Base-by-base conservation (phyloP, 1,140 invertebrate genomes). In the Temnothorax longispinosus region DNA sequence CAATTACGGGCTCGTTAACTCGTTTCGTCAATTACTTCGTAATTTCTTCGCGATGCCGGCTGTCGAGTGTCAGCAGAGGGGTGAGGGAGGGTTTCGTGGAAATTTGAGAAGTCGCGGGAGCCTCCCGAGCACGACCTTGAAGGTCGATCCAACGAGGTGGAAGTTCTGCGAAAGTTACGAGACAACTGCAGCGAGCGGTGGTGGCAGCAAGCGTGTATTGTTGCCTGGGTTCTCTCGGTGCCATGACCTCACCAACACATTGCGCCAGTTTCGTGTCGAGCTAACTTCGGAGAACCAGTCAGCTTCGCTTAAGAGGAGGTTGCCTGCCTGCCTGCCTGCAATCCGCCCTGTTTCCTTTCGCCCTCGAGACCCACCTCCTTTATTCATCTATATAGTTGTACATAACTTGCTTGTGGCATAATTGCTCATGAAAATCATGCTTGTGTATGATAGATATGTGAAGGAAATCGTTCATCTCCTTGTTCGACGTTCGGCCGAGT, bases 211-310 rank as follows among this genome's bases (percentile, higher is more conserved):
- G 32, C 52, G 41, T 87, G 67, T 86, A 87, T 88, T 81, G 75
- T 80, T 87, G 69, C 77, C 54, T 82, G 44, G 60, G 44, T 77
- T 84, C 50, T 82, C 50, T 58, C 47, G 72, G 82, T 88, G 87
- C 82, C 87, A 78, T 86, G 87, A 88, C 87, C 87, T 86, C 87
- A 88, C 82, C 87, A 88, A 88, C 86, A 87, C 78, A 84, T 38
- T 50, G 86, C 52, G 10, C 50, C 52, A 75, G 47, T 87, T 87
- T 87, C 50, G 69, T 54, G 58, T 87, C 72, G 74, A 86, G 60
- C 64, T 10, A 88, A 88, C 62, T 88, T 88, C 54, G 72, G 52
- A 76, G 72, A 87, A 77, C 50, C 38, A 75, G 47, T 27, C 47
- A 65, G 81, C 64, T 85, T 47, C 15, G 74, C 52, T 58, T 47